phyloP scores from a whole-genome alignment of 1,140 invertebrate species.

The Cydia amplana region DNA sequence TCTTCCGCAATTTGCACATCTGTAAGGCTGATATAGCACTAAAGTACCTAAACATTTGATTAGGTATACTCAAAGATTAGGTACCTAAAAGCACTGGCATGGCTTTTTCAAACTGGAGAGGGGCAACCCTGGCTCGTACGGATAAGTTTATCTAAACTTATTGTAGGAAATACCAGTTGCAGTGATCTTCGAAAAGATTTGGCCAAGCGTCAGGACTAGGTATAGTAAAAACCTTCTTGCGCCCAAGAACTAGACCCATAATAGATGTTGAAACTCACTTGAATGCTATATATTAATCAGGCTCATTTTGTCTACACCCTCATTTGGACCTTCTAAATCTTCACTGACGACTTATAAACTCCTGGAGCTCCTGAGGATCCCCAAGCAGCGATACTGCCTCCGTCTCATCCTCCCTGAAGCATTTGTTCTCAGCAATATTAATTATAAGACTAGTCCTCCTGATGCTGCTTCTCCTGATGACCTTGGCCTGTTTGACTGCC shows the following conservation, averaged over 20 bases:
- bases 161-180: too few relatives aligned
- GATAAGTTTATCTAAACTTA: too few relatives aligned
- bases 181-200: too few relatives aligned
- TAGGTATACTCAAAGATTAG: not conserved
- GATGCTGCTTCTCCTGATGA: conserved; percentile 44
- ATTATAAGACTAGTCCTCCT: conserved; percentile 47
- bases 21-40: too few relatives aligned
- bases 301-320: not conserved
- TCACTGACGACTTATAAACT: conserved; percentile 43
- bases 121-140: too few relatives aligned
- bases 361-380: conserved; percentile 49
- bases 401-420: conserved; percentile 52
- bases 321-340: not conserved
- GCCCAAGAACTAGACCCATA: too few relatives aligned
- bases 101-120: too few relatives aligned
- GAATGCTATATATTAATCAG: not conserved
- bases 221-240: too few relatives aligned
- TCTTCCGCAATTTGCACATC: too few relatives aligned
- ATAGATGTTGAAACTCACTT: too few relatives aligned
- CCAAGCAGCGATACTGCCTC: conserved; percentile 61
- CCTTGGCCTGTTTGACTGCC: conserved; percentile 37
- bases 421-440: conserved; percentile 53
- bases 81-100: not conserved
- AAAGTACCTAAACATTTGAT: not conserved
- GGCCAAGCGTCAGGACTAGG: too few relatives aligned